phyloP scores from a whole-genome alignment of 2,113 vertebrate genomes.

The Ellobius talpinus region DNA sequence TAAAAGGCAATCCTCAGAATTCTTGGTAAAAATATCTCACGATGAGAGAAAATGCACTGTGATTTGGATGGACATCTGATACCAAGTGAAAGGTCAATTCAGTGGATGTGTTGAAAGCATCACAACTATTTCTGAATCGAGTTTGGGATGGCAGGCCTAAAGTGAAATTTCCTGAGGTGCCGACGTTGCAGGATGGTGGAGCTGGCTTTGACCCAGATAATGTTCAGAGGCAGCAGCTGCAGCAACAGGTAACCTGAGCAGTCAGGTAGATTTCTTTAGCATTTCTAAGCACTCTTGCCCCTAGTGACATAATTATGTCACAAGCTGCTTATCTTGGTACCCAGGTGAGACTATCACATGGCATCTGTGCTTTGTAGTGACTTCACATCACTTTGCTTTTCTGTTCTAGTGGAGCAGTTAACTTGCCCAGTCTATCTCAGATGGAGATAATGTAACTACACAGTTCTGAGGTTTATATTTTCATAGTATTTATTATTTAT shows the following conservation, averaged over 20 bases:
- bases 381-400: constrained; percentile 53
- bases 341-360: constrained; percentile 72
- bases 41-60: not conserved
- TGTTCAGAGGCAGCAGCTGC: not conserved
- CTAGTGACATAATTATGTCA: constrained; percentile 92
- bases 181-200: not conserved
- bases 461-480: not conserved
- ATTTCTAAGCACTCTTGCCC: constrained; percentile 85
- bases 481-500: constrained; percentile 25
- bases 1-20: not conserved
- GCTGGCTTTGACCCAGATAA: constrained; percentile 65
- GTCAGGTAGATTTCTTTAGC: constrained; percentile 68
- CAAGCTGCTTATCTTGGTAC: constrained; percentile 84
- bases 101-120: not conserved
- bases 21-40: not conserved
- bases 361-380: constrained; percentile 77
- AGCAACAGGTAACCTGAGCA: constrained; percentile 64
- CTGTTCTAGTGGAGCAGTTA: constrained; percentile 69
- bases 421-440: constrained; percentile 75
- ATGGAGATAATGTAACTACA: constrained; percentile 21
- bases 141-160: not conserved
- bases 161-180: not conserved
- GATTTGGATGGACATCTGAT: not conserved
- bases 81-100: not conserved
- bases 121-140: constrained; percentile 38